Evolutionary conservation across 2,888 invertebrate genomes (phyloP).

Genomic region (Apamea anceps): DNA sequence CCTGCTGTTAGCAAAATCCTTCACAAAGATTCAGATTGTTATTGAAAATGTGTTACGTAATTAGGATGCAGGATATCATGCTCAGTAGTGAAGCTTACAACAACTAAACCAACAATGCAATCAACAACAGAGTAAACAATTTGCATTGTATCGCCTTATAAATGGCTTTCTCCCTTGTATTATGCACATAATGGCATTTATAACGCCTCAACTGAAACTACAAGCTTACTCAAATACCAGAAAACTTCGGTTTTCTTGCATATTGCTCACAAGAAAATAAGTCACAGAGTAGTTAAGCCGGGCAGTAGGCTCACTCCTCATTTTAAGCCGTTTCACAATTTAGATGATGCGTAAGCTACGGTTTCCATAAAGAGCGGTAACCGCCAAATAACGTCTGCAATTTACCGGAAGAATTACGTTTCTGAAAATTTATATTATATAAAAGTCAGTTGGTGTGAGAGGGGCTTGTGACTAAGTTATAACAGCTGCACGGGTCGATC

Average conservation of each 20-base stretch:
- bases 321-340: not conserved
- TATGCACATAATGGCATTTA: conserved; percentile 21
- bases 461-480: too few species aligned
- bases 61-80: not conserved
- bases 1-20: too few species aligned
- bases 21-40: too few species aligned
- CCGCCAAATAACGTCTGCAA: too few species aligned
- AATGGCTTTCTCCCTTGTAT: not conserved
- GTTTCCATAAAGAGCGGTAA: too few species aligned
- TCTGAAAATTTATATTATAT: too few species aligned
- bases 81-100: not conserved
- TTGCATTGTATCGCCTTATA: not conserved
- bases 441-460: too few species aligned
- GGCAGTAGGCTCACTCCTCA: conserved; percentile 9
- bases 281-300: not conserved
- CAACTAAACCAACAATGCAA: not conserved
- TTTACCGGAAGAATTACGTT: too few species aligned
- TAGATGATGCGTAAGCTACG: too few species aligned
- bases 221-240: conserved; percentile 34
- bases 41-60: too few species aligned
- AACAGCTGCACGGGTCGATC: too few species aligned
- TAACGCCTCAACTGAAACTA: conserved; percentile 21
- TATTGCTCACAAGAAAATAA: conserved; percentile 1
- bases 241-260: conserved; percentile 20
- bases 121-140: not conserved